These are phyloP conservation scores for Agelas oroides DNA, from an alignment of 37 sponge, comb jelly and placozoan genomes.

Conservation along the genomic window DNA sequence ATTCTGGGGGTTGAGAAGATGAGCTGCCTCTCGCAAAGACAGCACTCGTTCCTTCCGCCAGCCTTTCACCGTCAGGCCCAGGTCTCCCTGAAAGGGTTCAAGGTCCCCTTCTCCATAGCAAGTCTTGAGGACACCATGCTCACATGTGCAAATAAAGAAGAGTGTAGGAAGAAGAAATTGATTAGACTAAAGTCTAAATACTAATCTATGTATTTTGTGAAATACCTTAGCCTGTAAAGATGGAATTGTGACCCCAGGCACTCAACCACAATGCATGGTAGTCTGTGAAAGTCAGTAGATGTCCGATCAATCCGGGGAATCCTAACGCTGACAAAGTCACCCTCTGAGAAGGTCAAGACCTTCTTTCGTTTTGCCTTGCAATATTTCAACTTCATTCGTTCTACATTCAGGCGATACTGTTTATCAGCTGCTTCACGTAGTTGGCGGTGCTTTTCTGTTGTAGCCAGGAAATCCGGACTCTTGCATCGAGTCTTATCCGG, in stretches of 20 bases:
- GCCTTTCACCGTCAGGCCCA: background rate
- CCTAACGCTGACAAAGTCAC: constrained; percentile 33
- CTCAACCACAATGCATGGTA: constrained; percentile 51
- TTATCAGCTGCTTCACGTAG: constrained; percentile 39
- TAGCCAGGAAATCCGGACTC: background rate
- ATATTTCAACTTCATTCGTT: constrained; percentile 27
- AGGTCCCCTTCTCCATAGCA: constrained; percentile 45
- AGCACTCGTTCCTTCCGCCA: constrained; percentile 22
- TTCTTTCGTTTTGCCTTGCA: constrained; percentile 25
- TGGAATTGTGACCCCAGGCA: background rate
- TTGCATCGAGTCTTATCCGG: no score
- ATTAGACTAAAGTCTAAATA: background rate
- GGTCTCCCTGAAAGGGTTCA: constrained; percentile 22
- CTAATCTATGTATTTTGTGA: background rate
- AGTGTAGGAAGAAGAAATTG: no score
- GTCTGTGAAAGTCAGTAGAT: constrained; percentile 49
- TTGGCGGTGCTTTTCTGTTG: constrained; percentile 34
- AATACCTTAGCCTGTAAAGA: constrained; percentile 22
- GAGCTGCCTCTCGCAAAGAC: constrained; percentile 37
- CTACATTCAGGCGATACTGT: constrained; percentile 38
- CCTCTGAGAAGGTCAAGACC: constrained; percentile 23
- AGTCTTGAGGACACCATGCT: constrained; percentile 32
- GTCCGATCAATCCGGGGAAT: constrained; percentile 55
- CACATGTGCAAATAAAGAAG: constrained; percentile 4
- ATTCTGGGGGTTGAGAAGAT: constrained; percentile 15